Percentiles rank a stretch among this genome's conserved stretches.
Conservation (phyloP, 2,113 vertebrate genomes). For the Junco hyemalis region DNA sequence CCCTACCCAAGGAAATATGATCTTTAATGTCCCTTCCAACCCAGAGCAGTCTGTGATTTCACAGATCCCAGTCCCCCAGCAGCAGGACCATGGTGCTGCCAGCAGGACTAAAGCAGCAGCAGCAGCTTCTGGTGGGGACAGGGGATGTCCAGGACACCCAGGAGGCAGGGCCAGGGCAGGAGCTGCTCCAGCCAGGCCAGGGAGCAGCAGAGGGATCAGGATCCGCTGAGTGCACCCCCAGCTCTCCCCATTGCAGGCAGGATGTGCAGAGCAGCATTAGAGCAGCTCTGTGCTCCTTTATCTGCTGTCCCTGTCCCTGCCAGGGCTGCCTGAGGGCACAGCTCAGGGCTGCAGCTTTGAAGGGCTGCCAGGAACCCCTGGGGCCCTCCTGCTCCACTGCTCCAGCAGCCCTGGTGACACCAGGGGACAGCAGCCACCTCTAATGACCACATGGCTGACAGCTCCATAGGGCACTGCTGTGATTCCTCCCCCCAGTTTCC, state of each 20-base stretch:
- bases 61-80: fast-evolving
- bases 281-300: background rate
- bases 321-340: background rate
- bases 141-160: fast-evolving
- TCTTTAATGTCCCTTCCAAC: background rate
- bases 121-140: background rate
- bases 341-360: background rate
- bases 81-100: background rate
- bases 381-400: background rate
- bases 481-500: fast-evolving
- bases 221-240: fast-evolving
- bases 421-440: background rate
- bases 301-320: background rate
- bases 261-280: background rate
- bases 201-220: background rate
- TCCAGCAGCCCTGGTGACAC: background rate
- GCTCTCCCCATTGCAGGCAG: background rate
- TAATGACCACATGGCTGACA: background rate
- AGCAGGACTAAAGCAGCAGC: background rate
- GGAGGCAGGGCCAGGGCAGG: background rate
- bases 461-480: background rate
- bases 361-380: background rate
- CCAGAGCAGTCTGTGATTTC: background rate
- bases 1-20: background rate
- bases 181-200: background rate